phyloP scores from a whole-genome alignment of 2,113 vertebrate genomes.

The Caracal caracal region DNA sequence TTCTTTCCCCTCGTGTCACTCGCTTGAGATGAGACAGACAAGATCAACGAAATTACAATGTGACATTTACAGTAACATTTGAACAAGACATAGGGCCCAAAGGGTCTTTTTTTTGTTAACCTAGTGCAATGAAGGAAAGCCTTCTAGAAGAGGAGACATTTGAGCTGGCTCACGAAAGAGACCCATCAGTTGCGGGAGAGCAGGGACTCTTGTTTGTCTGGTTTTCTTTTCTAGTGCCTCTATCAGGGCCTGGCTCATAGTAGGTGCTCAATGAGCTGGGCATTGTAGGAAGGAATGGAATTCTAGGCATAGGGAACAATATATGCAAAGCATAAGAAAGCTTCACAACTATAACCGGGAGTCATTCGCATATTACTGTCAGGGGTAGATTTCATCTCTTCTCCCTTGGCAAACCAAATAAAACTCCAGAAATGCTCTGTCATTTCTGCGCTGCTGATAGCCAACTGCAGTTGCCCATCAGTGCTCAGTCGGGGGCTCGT shows the following conservation, averaged over 20 bases:
- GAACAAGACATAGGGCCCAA: not conserved
- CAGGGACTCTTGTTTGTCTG: not conserved
- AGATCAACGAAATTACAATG: not conserved
- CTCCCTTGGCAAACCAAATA: not conserved
- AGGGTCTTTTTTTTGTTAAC: not conserved
- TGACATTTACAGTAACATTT: not conserved
- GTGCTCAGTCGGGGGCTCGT: not conserved
- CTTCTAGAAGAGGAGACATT: slow-evolving; percentile 37
- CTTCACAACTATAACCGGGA: slow-evolving; percentile 12
- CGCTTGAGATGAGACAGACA: slow-evolving; percentile 35
- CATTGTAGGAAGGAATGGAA: not conserved
- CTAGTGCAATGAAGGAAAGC: slow-evolving; percentile 14
- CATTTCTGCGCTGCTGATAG: slow-evolving; percentile 3
- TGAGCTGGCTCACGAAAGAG: not conserved
- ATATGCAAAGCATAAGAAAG: not conserved
- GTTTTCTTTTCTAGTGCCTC: not conserved
- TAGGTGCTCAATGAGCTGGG: not conserved
- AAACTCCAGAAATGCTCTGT: slow-evolving; percentile 37
- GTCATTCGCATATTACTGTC: not conserved
- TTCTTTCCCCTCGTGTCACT: not conserved
- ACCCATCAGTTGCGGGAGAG: not conserved
- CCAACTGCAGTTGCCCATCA: not conserved
- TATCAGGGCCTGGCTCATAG: not conserved
- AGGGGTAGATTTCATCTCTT: not conserved
- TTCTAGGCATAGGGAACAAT: not conserved